Percentiles rank a stretch among this genome's conserved stretches.
Conservation (phyloP, 2,797 vertebrate species). For the Sebastes taczanowskii region DNA sequence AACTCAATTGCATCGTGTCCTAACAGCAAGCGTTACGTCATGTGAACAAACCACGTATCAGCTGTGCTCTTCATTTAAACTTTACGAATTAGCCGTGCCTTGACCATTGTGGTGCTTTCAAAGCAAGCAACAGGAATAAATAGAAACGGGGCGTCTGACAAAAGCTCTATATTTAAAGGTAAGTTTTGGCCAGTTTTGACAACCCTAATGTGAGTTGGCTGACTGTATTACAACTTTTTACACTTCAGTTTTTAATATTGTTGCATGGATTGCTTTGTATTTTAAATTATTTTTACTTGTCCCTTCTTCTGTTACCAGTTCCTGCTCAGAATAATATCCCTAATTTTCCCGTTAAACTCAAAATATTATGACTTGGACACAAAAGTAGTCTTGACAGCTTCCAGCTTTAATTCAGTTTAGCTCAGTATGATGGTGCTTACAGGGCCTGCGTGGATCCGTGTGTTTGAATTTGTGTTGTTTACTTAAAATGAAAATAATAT, state of each 20-base stretch:
- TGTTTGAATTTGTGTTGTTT: neutral
- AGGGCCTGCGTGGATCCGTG: neutral
- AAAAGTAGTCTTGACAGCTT: neutral
- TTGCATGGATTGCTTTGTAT: neutral
- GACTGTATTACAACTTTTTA: neutral
- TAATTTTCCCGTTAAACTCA: neutral
- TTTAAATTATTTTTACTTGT: neutral
- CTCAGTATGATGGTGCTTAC: neutral
- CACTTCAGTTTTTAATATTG: neutral
- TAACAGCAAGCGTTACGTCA: neutral
- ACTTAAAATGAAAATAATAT: constrained; percentile 6
- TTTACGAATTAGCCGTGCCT: neutral
- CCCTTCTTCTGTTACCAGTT: neutral
- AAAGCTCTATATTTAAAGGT: too few species aligned
- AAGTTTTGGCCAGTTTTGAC: neutral
- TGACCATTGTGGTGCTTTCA: neutral
- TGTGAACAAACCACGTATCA: neutral
- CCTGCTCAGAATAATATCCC: neutral
- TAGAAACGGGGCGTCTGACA: too few species aligned
- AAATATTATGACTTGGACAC: neutral
- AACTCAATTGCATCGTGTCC: neutral
- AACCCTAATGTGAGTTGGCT: neutral
- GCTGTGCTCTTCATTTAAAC: neutral
- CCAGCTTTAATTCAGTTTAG: neutral
- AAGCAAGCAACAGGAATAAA: neutral